Percentiles rank a stretch among this genome's conserved stretches.
phyloP scores from a whole-genome alignment of 2,888 invertebrate species.

The Acronicta alni region DNA sequence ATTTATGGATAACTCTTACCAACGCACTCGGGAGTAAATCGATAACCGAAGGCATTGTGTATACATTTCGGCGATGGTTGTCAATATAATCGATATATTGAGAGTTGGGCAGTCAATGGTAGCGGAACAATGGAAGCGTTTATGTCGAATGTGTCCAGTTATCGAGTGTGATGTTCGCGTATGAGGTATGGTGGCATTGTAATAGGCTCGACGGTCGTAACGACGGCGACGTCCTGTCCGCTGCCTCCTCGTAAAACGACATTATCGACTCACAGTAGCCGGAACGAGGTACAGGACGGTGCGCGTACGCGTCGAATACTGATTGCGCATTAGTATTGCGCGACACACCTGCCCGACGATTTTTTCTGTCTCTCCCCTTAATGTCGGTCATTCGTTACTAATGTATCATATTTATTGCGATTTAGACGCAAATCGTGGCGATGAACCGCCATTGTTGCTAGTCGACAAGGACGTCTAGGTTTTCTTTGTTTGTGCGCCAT shows the following conservation, averaged over 20 bases:
- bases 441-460: conserved; percentile 77
- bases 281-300: conserved; percentile 89
- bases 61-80: conserved; percentile 76
- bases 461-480: conserved; percentile 76
- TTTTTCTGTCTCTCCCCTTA: conserved; percentile 87
- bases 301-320: conserved; percentile 85
- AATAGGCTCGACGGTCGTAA: conserved; percentile 87
- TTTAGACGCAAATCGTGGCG: conserved; percentile 77
- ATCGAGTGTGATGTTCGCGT: conserved; percentile 76
- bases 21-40: conserved; percentile 47
- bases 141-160: conserved; percentile 67
- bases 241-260: conserved; percentile 88
- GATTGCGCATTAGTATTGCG: conserved; percentile 88
- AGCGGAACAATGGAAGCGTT: conserved; percentile 70
- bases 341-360: conserved; percentile 86
- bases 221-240: conserved; percentile 89
- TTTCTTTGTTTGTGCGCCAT: conserved; percentile 64
- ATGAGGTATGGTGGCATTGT: conserved; percentile 86
- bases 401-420: conserved; percentile 87
- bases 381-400: conserved; percentile 88
- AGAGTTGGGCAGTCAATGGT: conserved; percentile 76
- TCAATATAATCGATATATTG: conserved; percentile 63
- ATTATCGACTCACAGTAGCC: conserved; percentile 89
- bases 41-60: conserved; percentile 41
- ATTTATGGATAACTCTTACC: conserved; percentile 80